Percentiles rank a stretch among this genome's conserved stretches.
Conservation (phyloP, 2,888 invertebrate genomes). For the Eristalinus sepulchralis region DNA sequence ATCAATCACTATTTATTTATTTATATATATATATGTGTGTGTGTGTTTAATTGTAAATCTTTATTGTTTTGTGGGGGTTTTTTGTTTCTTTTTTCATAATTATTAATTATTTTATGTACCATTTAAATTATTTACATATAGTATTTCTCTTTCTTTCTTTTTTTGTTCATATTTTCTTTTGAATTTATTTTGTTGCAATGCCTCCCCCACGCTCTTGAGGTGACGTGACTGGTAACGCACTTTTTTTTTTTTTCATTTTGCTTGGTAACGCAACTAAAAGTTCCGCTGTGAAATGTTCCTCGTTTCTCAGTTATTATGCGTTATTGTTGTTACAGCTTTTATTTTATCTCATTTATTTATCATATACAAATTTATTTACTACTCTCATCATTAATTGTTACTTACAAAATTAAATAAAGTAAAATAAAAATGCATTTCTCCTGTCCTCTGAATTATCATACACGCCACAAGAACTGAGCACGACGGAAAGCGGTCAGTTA, state of each 20-base stretch:
- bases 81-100: neutral
- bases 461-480: conserved; percentile 40
- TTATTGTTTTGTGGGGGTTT: conserved; percentile 2
- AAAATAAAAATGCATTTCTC: conserved; percentile 47
- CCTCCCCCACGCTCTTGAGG: neutral
- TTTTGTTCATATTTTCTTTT: conserved; percentile 14
- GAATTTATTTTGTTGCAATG: conserved; percentile 5
- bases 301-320: conserved; percentile 51
- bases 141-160: conserved; percentile 6
- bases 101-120: conserved; percentile 30
- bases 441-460: conserved; percentile 60
- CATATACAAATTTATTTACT: conserved; percentile 67
- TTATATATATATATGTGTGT: conserved; percentile 20
- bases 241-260: conserved; percentile 5
- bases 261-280: conserved; percentile 59
- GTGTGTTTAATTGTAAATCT: conserved; percentile 54
- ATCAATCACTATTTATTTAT: conserved; percentile 44
- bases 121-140: conserved; percentile 68
- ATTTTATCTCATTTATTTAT: conserved; percentile 59
- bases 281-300: conserved; percentile 51
- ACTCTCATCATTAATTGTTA: conserved; percentile 54
- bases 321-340: conserved; percentile 47
- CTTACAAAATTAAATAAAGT: conserved; percentile 71
- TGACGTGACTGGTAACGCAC: too few relatives aligned
- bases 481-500: neutral